Evolutionary conservation across 2,113 vertebrate species (phyloP), one percentile per base, ranked within the genome.

Genomic region (Mesocricetus auratus): DNA sequence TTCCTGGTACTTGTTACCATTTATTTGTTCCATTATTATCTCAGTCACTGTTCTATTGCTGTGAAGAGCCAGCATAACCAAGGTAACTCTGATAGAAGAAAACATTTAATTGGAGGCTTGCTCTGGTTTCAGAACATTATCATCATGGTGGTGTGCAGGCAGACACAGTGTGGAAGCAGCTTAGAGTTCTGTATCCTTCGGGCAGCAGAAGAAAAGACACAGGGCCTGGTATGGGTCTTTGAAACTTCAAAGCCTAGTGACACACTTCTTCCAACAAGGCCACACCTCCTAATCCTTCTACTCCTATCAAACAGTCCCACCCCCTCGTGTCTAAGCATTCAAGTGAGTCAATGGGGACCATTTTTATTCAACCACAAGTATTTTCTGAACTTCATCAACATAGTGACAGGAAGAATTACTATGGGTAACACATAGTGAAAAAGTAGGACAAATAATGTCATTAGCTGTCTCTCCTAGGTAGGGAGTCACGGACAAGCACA

Each of bases 301-400:
- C 42, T 29, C 81, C 15, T 83, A 22, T 79, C 77, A 16, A 56
- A 53, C 21, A 79, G 77, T 79, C 62, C 58, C 15, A 64, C 39
- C 39, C 15, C 39, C 58, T 31, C 24, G 58, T 64, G 39, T 45
- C 81, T 64, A 42, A 64, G 39, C 24, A 85, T 19, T 60, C 11
- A 16, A 39, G n/a, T 26, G 22, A 60, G 12, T 56, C 56, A 33
- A 60, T 16, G 22, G 36, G 36, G 36, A 22, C 36, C 53, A 39
- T 60, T 82, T 13, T 39, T 82, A 60, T 42, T 75, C 22, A 42
- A n/a, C 36, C 21, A 81, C 36, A 17, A 83, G n/a, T 83, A 29
- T 82, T 95, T 97, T 82, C 86, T 94, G 45, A 93, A 74, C 24
- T 36, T 74, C 53, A 15, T 75, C 85, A 66, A 29, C 12, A 82